Evolutionary conservation across 1,140 invertebrate genomes (phyloP).

Genomic region (Nomia melanderi): DNA sequence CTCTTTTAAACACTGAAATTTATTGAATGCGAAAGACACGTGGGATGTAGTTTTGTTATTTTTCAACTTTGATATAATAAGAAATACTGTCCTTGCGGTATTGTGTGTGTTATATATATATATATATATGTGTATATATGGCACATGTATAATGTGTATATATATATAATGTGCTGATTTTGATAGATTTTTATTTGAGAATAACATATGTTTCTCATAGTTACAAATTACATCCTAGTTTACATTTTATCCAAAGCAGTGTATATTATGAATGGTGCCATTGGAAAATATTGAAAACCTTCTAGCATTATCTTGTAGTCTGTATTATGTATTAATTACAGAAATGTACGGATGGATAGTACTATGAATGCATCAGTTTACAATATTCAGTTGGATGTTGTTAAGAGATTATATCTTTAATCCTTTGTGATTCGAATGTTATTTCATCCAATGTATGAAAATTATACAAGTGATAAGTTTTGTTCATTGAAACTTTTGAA

Average conservation of each 20-base stretch:
- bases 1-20: constrained; percentile 32
- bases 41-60: constrained; percentile 26
- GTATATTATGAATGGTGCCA: constrained; percentile 57
- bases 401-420: constrained; percentile 21
- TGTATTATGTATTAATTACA: constrained; percentile 59
- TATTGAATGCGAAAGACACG: constrained; percentile 23
- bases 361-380: constrained; percentile 60
- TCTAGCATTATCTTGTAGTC: constrained; percentile 60
- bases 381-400: constrained; percentile 1
- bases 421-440: not conserved
- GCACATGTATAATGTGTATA: too few relatives aligned
- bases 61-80: constrained; percentile 28
- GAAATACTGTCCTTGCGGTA: constrained; percentile 16
- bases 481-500: not conserved
- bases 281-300: constrained; percentile 55
- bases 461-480: not conserved
- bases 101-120: constrained; percentile 20
- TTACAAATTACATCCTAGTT: constrained; percentile 37
- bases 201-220: constrained; percentile 35
- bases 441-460: not conserved
- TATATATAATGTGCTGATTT: constrained; percentile 3
- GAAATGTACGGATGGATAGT: constrained; percentile 58
- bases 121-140: too few relatives aligned
- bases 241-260: constrained; percentile 41
- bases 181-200: constrained; percentile 29